Evolutionary conservation across 2,797 vertebrate species (phyloP).

Genomic region (Pogonophryne albipinna): DNA sequence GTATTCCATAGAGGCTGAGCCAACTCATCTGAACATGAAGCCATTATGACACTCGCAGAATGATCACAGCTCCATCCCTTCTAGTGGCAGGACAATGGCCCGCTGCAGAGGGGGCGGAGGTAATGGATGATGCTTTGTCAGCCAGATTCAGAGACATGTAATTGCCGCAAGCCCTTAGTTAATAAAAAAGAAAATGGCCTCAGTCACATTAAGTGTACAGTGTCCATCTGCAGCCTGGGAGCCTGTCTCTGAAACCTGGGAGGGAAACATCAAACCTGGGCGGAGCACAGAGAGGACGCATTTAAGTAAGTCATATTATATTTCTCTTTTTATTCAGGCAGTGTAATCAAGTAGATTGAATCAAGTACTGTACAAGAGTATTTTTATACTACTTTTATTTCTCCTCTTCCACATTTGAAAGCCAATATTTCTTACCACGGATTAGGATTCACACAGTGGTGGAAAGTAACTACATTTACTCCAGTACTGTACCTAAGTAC

Average conservation of each 20-base stretch:
- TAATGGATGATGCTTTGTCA: conserved; percentile 55
- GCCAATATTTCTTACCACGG: too few species aligned
- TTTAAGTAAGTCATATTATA: not conserved
- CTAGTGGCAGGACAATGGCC: conserved; percentile 43
- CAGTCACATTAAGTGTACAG: conserved; percentile 34
- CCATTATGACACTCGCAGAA: conserved; percentile 56
- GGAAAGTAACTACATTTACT: too few species aligned
- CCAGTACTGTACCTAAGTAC: too few species aligned
- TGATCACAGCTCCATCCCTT: conserved; percentile 48
- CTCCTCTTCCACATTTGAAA: too few species aligned
- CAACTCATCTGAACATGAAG: conserved; percentile 57
- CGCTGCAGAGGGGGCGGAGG: conserved; percentile 23
- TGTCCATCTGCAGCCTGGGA: conserved; percentile 49
- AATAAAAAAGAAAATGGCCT: conserved; percentile 43
- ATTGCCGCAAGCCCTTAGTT: conserved; percentile 50
- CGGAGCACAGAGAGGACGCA: conserved; percentile 22
- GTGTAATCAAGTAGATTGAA: too few species aligned
- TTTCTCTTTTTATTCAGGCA: not conserved
- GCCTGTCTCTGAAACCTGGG: conserved; percentile 31
- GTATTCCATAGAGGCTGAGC: conserved; percentile 31
- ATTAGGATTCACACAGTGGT: too few species aligned
- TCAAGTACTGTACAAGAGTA: too few species aligned
- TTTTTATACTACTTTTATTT: too few species aligned
- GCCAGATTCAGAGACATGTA: conserved; percentile 51
- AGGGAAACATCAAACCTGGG: conserved; percentile 3